phyloP scores from a whole-genome alignment of 2,113 vertebrate species.

The Gallinago undulata region DNA sequence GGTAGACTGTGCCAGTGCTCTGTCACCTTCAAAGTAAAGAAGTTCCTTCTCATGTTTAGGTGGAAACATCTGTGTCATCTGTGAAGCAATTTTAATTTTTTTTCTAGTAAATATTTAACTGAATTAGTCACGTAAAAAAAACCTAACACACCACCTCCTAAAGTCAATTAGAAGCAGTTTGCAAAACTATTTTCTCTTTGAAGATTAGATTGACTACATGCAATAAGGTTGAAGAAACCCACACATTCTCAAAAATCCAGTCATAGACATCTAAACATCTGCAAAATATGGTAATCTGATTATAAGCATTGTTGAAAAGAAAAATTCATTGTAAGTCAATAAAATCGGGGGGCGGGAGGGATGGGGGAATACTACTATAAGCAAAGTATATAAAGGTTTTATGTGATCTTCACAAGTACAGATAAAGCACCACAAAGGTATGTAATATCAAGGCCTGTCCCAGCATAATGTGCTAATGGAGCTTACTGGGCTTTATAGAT shows the following conservation, averaged over 20 bases:
- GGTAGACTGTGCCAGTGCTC: no score
- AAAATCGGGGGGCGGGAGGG: not conserved
- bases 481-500: not conserved
- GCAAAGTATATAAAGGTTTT: not conserved
- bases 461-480: not conserved
- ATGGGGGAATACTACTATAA: not conserved
- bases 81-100: not conserved
- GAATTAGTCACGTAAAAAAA: not conserved
- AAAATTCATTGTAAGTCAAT: not conserved
- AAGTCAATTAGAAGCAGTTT: not conserved
- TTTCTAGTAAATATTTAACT: slow-evolving; percentile 10
- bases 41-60: no score
- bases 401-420: not conserved
- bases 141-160: not conserved
- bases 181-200: not conserved
- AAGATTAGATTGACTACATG: not conserved
- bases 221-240: not conserved
- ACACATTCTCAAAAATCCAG: not conserved
- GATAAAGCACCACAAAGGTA: not conserved
- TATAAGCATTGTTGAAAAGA: not conserved
- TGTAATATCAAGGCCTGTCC: not conserved
- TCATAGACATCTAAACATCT: not conserved
- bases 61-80: not conserved
- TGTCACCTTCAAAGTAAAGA: no score
- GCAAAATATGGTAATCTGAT: not conserved